These are phyloP conservation scores for Todus mexicanus DNA, from an alignment of 2,797 vertebrate genomes.

Conservation along the genomic window DNA sequence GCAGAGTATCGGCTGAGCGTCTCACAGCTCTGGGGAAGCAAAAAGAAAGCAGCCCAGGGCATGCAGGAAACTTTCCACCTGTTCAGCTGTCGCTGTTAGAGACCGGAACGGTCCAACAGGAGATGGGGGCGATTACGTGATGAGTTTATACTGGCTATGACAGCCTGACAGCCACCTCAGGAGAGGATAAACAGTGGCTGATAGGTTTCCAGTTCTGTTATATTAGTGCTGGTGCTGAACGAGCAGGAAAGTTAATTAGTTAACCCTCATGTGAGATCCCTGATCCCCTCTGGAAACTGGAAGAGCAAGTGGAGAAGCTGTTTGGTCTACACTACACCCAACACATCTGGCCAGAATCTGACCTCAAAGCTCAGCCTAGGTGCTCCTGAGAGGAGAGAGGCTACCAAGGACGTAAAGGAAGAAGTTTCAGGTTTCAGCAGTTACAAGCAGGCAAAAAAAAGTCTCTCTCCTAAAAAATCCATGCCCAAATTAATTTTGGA, in stretches of 20 bases:
- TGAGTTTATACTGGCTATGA: background rate
- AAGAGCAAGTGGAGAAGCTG: background rate
- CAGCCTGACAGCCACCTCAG: background rate
- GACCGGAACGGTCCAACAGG: background rate
- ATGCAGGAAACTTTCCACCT: background rate
- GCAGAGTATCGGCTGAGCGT: rapidly evolving
- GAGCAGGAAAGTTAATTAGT: background rate
- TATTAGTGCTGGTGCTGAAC: background rate
- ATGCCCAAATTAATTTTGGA: background rate
- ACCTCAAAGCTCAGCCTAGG: background rate
- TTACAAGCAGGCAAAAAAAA: background rate
- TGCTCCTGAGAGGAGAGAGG: background rate
- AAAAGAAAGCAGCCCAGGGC: background rate
- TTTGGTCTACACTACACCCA: background rate
- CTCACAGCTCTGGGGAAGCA: background rate
- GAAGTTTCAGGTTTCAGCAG: background rate
- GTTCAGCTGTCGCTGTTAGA: background rate
- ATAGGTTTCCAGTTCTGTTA: background rate
- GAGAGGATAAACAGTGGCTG: background rate
- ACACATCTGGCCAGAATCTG: background rate
- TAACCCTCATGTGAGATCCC: background rate
- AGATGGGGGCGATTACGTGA: background rate
- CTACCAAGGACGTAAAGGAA: background rate
- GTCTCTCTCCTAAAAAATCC: background rate
- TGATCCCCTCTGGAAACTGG: background rate